Evolutionary conservation across 2,113 vertebrate genomes (phyloP).

Genomic region (Platanista minor): DNA sequence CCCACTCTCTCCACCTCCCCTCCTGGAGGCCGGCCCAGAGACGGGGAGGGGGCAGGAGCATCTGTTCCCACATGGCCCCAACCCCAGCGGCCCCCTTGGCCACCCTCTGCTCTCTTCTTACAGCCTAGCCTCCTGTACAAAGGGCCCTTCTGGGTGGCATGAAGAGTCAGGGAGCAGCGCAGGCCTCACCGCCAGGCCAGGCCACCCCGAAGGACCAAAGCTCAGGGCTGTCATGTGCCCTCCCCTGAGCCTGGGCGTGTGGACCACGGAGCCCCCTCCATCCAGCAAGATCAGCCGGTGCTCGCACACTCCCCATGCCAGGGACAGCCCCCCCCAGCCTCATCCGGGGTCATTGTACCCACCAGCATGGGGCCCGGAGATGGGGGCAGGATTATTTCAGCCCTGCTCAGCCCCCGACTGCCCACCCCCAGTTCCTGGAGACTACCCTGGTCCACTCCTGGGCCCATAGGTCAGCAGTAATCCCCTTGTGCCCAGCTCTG

Average conservation of each 20-base stretch:
- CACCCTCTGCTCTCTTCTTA: neutral
- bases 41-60: too few relatives aligned
- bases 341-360: neutral
- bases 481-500: neutral
- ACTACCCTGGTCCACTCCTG: neutral
- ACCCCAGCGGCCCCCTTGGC: neutral
- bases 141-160: neutral
- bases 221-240: accelerated
- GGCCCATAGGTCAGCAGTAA: neutral
- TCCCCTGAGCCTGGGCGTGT: too few relatives aligned
- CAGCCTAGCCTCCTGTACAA: neutral
- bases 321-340: too few relatives aligned
- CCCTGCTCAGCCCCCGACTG: neutral
- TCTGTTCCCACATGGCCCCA: too few relatives aligned
- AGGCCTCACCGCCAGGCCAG: neutral
- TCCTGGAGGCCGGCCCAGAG: neutral
- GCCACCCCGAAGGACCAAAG: too few relatives aligned
- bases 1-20: neutral
- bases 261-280: too few relatives aligned
- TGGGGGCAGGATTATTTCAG: neutral
- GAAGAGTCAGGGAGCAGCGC: neutral
- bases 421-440: neutral
- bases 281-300: too few relatives aligned
- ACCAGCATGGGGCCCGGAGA: neutral
- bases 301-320: neutral